Percentiles rank a stretch among this genome's conserved stretches.
These are phyloP conservation scores for rat (Rattus norvegicus) DNA, from an alignment of 2,113 vertebrate genomes.

Conservation along the genomic window GRCr8 NC_086019.1:159139001-159139500, in stretches of 20 bases:
- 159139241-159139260: not conserved
- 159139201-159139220: not conserved
- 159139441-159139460: constrained; percentile 72
- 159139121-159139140: not conserved
- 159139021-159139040: not conserved
- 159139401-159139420: constrained; percentile 32
- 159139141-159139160: not conserved
- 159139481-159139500: constrained; percentile 85
- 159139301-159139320: not conserved
- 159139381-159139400: not conserved
- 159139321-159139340: not conserved
- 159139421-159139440: not conserved
- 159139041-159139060: not conserved
- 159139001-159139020: not conserved
- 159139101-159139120: not conserved
- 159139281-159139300: not conserved
- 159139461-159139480: constrained; percentile 76
- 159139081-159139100: not conserved
- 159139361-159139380: not conserved
- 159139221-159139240: not conserved
- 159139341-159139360: not conserved
- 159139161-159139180: not conserved
- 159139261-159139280: not conserved
- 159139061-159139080: not conserved
- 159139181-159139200: not conserved